Conservation (phyloP, 2,888 invertebrate genomes). For the Antheraea yamamai region DNA sequence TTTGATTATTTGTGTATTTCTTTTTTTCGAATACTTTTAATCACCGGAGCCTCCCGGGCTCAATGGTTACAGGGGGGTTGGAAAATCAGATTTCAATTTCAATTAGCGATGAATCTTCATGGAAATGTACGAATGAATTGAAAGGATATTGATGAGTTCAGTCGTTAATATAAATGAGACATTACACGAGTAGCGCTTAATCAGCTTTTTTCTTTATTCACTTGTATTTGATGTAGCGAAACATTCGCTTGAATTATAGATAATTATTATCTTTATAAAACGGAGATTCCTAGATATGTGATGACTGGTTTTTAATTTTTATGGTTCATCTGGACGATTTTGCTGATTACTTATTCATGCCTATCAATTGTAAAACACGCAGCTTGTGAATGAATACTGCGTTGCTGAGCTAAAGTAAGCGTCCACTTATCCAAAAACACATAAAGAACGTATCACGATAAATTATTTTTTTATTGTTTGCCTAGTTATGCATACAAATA, state of each 20-base stretch:
- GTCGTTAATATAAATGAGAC: conserved; percentile 76
- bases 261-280: neutral
- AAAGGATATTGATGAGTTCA: conserved; percentile 79
- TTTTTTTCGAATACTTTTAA: conserved; percentile 81
- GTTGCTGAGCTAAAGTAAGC: neutral
- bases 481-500: neutral
- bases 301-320: neutral
- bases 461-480: neutral
- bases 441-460: neutral
- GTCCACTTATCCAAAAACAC: neutral
- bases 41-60: conserved; percentile 63
- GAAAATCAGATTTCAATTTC: conserved; percentile 82
- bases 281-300: neutral
- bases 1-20: conserved; percentile 83
- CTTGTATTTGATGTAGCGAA: conserved; percentile 40
- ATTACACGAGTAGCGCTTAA: conserved; percentile 58
- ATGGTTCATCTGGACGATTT: no score
- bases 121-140: conserved; percentile 68
- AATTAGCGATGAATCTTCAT: conserved; percentile 77
- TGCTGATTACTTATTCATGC: no score
- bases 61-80: conserved; percentile 58
- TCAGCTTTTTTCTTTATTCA: conserved; percentile 57
- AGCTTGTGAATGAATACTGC: neutral
- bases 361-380: neutral
- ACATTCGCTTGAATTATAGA: conserved; percentile 29